Percentiles rank a stretch among this genome's conserved stretches.
These are phyloP conservation scores for Anolis apletophallus DNA, from an alignment of 2,797 vertebrate genomes.

Conservation along the genomic window DNA sequence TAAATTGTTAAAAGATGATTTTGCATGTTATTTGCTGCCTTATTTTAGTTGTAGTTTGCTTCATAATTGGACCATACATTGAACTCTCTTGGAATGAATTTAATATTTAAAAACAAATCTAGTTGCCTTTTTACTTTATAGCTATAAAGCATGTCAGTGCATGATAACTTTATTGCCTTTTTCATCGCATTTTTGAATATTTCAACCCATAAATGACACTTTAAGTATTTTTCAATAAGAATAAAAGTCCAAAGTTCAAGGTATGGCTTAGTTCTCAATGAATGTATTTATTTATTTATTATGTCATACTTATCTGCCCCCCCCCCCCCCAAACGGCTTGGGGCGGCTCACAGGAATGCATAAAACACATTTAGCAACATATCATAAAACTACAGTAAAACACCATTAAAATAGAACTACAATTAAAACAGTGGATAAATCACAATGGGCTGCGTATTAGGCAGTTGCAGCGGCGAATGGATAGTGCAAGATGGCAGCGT, in stretches of 20 bases:
- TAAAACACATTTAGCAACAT: too few relatives aligned
- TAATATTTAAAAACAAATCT: slow-evolving; percentile 25
- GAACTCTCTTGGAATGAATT: not conserved
- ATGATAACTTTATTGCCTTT: not conserved
- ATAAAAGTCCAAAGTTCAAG: not conserved
- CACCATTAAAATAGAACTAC: too few relatives aligned
- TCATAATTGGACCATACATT: slow-evolving; percentile 16
- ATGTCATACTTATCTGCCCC: too few relatives aligned
- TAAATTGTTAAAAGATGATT: slow-evolving; percentile 9
- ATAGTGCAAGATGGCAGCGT: too few relatives aligned
- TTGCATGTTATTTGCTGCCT: slow-evolving; percentile 9
- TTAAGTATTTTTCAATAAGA: not conserved
- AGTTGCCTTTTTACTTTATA: slow-evolving; percentile 22
- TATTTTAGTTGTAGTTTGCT: slow-evolving; percentile 7
- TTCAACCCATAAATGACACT: not conserved
- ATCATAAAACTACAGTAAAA: too few relatives aligned
- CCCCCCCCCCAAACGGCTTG: too few relatives aligned
- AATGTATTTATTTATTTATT: too few relatives aligned
- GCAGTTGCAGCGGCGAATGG: too few relatives aligned
- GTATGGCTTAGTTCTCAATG: not conserved
- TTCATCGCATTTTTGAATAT: not conserved
- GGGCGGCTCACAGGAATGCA: too few relatives aligned
- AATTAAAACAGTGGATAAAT: too few relatives aligned
- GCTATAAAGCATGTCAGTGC: not conserved
- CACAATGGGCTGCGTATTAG: too few relatives aligned